Conservation (phyloP, 2,797 vertebrate species). For the Spheniscus humboldti region DNA sequence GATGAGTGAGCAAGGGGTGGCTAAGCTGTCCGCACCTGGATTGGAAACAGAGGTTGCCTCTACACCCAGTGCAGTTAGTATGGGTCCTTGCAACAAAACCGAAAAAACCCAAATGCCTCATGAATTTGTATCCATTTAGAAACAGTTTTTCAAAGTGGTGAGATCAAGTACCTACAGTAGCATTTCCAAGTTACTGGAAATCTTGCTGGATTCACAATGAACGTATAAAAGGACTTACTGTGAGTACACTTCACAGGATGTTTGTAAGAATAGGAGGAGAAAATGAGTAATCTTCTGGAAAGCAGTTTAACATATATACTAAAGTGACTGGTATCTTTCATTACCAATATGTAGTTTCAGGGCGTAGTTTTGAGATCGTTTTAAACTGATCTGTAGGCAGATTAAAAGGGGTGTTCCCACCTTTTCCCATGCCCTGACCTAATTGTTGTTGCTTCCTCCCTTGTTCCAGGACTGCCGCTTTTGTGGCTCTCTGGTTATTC, state of each 20-base stretch:
- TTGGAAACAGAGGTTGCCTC: background rate
- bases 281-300: slow-evolving; percentile 16
- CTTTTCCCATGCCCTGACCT: background rate
- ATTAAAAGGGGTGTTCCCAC: background rate
- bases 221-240: background rate
- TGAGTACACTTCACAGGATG: background rate
- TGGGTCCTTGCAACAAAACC: background rate
- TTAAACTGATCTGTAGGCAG: background rate
- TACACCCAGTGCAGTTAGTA: background rate
- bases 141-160: background rate
- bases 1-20: background rate
- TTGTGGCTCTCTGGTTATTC: background rate
- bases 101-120: background rate
- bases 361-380: background rate
- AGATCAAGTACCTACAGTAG: background rate
- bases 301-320: background rate
- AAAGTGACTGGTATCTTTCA: background rate
- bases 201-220: background rate
- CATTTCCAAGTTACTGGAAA: background rate
- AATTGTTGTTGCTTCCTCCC: background rate
- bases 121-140: background rate
- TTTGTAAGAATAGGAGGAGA: background rate
- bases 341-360: background rate
- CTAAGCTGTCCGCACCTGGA: background rate
- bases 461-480: background rate